phyloP scores from a whole-genome alignment of 2,888 invertebrate genomes.

The Dorcus hopei region DNA sequence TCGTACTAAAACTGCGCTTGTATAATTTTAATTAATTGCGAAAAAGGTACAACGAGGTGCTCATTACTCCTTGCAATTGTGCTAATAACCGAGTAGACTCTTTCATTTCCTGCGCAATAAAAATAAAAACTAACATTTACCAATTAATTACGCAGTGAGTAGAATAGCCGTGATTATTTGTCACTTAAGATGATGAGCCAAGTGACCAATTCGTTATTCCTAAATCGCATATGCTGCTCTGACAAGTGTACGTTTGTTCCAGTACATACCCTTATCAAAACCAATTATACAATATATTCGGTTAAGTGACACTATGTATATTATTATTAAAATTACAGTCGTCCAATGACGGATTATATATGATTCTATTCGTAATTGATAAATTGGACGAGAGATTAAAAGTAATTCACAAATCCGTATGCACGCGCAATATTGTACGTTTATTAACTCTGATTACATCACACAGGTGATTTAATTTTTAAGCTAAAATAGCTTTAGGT shows the following conservation, averaged over 20 bases:
- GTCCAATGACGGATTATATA: constrained; percentile 43
- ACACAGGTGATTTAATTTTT: no score
- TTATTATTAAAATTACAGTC: constrained; percentile 46
- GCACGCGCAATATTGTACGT: neutral
- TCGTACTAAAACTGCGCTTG: constrained; percentile 6
- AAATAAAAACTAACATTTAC: constrained; percentile 48
- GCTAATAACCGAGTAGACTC: constrained; percentile 17
- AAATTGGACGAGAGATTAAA: constrained; percentile 44
- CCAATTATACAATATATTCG: constrained; percentile 50
- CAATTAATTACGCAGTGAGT: constrained; percentile 47
- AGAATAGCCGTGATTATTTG: constrained; percentile 49
- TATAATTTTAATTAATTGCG: constrained; percentile 11
- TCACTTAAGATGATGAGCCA: constrained; percentile 49
- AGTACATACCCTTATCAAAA: constrained; percentile 49
- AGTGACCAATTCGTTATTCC: constrained; percentile 26
- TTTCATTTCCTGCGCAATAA: constrained; percentile 27
- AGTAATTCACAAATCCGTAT: constrained; percentile 15
- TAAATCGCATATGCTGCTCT: constrained; percentile 4
- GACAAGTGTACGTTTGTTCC: constrained; percentile 25
- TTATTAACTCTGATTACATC: no score
- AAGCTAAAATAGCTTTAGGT: no score
- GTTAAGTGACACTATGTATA: constrained; percentile 48
- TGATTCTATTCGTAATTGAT: constrained; percentile 47
- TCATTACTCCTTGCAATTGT: constrained; percentile 17
- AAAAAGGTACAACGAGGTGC: constrained; percentile 5